Base-by-base conservation (phyloP, 64 coral and sea anemone species). In the Dendrophyllia cribrosa region DNA sequence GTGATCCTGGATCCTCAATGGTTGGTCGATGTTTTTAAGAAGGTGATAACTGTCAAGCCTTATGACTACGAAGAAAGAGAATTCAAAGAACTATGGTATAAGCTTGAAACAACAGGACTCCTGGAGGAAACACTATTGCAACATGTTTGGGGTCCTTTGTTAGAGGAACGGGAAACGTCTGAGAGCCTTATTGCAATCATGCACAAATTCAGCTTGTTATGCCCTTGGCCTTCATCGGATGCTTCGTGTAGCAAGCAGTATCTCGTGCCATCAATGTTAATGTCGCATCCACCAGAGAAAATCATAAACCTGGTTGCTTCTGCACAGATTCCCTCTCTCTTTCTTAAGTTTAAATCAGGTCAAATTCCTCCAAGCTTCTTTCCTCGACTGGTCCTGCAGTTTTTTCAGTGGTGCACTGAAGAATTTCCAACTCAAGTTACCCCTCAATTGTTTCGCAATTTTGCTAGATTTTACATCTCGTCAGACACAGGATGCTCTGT, bases 181-280 rank as follows among this genome's bases (percentile, higher is more conserved):
- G 16, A 84, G 26, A 20, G 58, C 12, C 45, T 84, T 12, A 16
- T 84, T 46, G 12, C 56, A 43, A 84, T 84, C 0, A 66, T 84
- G 59, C 51, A 84, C 12, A 84, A 44, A 47, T 84, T 84, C 17
- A 56, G 58, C 50, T 64, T 84, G 12, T 46, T 84, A 19, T 84
- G 80, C 60, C 25, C 34, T 15, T 84, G 34, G 17, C 24, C 59
- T 34, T 34, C 34, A 21, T 9, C 6, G 13, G 8, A 16, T 6
- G 11, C 13, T 5, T 7, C 22, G 4, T 24, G 62, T 9, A 62
- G 16, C 17, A 63, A 22, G 20, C 19, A 66, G 8, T 84, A 84
- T 46, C 58, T 84, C 4, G 80, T 84, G n/a, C 80, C 80, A 0
- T 83, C 79, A 26, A 14, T 60, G n/a, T 19, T 83, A 10, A 12